These are phyloP conservation scores for Sparidentex hasta DNA, from an alignment of 2,797 vertebrate genomes.

Conservation along the genomic window DNA sequence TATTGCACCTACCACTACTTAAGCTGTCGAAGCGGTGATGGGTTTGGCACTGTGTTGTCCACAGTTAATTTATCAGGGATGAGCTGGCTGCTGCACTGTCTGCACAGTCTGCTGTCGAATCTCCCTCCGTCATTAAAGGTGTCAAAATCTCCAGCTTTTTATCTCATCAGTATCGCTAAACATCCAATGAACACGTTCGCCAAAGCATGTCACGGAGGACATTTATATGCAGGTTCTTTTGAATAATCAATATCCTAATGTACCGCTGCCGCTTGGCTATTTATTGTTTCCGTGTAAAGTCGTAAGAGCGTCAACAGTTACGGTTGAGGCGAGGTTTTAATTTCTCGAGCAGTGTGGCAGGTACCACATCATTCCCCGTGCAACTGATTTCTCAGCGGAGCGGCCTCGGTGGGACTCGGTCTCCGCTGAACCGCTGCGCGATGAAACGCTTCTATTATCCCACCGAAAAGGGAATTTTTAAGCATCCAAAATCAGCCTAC, in stretches of 20 bases:
- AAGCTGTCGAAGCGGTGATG: constrained; percentile 78
- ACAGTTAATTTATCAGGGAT: constrained; percentile 77
- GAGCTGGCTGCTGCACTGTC: constrained; percentile 52
- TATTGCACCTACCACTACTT: constrained; percentile 85
- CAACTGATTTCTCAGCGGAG: neutral
- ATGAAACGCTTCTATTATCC: constrained; percentile 18
- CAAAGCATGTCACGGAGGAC: neutral
- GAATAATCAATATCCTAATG: constrained; percentile 43
- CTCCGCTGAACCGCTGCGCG: constrained; percentile 2
- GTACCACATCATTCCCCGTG: neutral
- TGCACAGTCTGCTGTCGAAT: constrained; percentile 39
- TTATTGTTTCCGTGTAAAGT: constrained; percentile 11
- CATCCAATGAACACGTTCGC: neutral
- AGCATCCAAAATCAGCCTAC: constrained; percentile 11
- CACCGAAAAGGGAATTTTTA: constrained; percentile 19
- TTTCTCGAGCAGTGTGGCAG: constrained; percentile 1
- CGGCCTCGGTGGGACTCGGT: neutral
- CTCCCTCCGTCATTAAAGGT: constrained; percentile 55
- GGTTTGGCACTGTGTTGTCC: constrained; percentile 75
- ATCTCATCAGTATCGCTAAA: constrained; percentile 21
- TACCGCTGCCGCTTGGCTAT: neutral
- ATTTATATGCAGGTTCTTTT: constrained; percentile 21
- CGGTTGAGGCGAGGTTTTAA: neutral
- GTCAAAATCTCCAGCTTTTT: constrained; percentile 47
- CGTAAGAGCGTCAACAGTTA: constrained; percentile 7